Evolutionary conservation across 2,888 invertebrate genomes (phyloP).

Genomic region (Orchestes rusci): DNA sequence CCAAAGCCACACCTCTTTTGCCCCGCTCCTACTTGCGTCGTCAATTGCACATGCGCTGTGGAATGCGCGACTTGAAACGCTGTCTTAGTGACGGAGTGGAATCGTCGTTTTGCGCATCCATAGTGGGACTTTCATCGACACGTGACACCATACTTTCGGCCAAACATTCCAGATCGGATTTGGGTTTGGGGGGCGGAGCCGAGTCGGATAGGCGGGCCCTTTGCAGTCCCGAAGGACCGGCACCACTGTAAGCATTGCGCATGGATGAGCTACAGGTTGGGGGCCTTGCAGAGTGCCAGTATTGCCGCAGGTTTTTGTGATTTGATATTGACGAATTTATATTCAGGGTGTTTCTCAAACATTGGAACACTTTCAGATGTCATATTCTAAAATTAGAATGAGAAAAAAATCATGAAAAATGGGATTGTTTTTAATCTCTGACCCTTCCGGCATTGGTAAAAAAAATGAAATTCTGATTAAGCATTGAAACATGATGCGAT

Average conservation of each 20-base stretch:
- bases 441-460: too few relatives aligned
- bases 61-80: conserved; percentile 32
- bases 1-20: too few relatives aligned
- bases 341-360: too few relatives aligned
- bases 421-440: too few relatives aligned
- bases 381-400: too few relatives aligned
- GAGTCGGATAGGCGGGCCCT: too few relatives aligned
- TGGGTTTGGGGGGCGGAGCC: conserved; percentile 11
- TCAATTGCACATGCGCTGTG: conserved; percentile 34
- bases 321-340: not conserved
- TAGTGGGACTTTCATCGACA: conserved; percentile 29
- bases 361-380: too few relatives aligned
- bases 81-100: conserved; percentile 16
- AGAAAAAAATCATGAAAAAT: not conserved
- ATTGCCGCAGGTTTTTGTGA: conserved; percentile 18
- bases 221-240: conserved; percentile 6
- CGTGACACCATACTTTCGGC: conserved; percentile 34
- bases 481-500: too few relatives aligned
- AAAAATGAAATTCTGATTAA: too few relatives aligned
- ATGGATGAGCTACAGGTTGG: conserved; percentile 6
- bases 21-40: conserved; percentile 10
- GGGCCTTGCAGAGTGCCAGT: conserved; percentile 14
- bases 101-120: not conserved
- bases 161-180: conserved; percentile 13
- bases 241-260: conserved; percentile 14